These are phyloP conservation scores for Cenopis cana DNA, from an alignment of 2,888 invertebrate species.

Conservation along the genomic window DNA sequence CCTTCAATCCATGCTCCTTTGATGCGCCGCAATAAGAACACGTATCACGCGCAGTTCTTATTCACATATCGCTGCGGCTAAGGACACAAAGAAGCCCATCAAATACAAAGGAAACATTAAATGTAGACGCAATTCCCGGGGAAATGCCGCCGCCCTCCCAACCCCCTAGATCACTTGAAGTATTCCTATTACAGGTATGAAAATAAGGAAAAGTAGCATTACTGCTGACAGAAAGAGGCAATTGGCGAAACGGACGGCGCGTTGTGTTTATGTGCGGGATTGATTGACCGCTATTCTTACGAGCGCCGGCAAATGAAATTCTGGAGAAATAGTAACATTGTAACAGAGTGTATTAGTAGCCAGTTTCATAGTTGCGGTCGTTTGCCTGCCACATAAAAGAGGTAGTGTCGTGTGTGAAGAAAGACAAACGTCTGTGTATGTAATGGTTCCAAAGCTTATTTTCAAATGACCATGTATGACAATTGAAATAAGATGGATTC, in stretches of 20 bases:
- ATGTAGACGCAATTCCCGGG: slow-evolving; percentile 40
- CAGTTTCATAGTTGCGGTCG: slow-evolving; percentile 13
- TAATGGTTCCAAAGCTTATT: background rate
- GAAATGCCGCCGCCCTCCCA: slow-evolving; percentile 9
- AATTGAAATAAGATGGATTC: background rate
- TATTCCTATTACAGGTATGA: slow-evolving; percentile 42
- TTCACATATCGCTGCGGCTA: slow-evolving; percentile 25
- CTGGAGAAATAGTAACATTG: slow-evolving; percentile 21
- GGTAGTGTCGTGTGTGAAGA: background rate
- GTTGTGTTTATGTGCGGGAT: slow-evolving; percentile 11
- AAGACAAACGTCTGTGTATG: background rate
- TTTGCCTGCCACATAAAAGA: slow-evolving; percentile 15
- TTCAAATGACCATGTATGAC: background rate
- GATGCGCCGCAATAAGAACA: slow-evolving; percentile 37
- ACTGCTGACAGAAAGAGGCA: slow-evolving; percentile 28
- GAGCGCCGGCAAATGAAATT: slow-evolving; percentile 15
- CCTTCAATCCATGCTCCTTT: slow-evolving; percentile 14
- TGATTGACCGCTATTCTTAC: slow-evolving; percentile 30
- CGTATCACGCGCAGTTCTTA: slow-evolving; percentile 35
- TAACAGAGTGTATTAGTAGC: slow-evolving; percentile 11
- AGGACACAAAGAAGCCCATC: slow-evolving; percentile 41
- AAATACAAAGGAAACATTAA: slow-evolving; percentile 43
- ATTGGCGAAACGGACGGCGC: slow-evolving; percentile 7
- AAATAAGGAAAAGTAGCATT: slow-evolving; percentile 38
- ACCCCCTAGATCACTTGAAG: slow-evolving; percentile 18